A percentile compares a stretch with the other conserved stretches of the same genome.
Conservation (phyloP, 2,113 vertebrate genomes). For the Thryonomys swinderianus region DNA sequence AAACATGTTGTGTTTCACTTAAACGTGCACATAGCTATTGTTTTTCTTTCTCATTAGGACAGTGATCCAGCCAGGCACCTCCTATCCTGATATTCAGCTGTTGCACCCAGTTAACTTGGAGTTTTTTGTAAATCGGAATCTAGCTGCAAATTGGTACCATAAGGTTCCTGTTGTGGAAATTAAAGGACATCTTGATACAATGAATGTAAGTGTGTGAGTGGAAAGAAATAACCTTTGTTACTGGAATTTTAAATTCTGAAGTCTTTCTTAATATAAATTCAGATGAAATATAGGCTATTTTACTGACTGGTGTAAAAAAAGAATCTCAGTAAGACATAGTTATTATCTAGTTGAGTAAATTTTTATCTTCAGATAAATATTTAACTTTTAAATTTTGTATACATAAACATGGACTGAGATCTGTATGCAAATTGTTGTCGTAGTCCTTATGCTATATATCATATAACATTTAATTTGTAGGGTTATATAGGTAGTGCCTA, state of each 20-base stretch:
- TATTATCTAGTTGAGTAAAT: conserved; percentile 18
- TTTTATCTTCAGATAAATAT: conserved; percentile 46
- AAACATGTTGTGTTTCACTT: neutral
- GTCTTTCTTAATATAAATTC: neutral
- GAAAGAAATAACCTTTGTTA: neutral
- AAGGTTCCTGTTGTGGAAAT: conserved; percentile 92
- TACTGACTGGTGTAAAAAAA: conserved; percentile 12
- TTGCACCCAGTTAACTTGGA: conserved; percentile 95
- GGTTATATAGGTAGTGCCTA: neutral
- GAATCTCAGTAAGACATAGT: neutral
- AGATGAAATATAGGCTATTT: neutral
- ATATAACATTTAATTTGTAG: neutral
- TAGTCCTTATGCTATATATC: neutral
- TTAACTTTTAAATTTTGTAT: neutral
- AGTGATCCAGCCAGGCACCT: conserved; percentile 79
- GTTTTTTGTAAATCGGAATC: conserved; percentile 92
- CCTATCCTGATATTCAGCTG: conserved; percentile 90
- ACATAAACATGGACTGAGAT: neutral
- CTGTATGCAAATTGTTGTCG: neutral
- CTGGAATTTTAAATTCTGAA: conserved; percentile 19
- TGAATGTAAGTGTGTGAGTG: conserved; percentile 90
- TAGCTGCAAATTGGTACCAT: conserved; percentile 93
- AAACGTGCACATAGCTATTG: neutral
- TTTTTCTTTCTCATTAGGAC: conserved; percentile 83
- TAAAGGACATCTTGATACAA: conserved; percentile 90